Evolutionary conservation across 2,113 vertebrate species (phyloP).

Genomic region (Caranx melampygus): DNA sequence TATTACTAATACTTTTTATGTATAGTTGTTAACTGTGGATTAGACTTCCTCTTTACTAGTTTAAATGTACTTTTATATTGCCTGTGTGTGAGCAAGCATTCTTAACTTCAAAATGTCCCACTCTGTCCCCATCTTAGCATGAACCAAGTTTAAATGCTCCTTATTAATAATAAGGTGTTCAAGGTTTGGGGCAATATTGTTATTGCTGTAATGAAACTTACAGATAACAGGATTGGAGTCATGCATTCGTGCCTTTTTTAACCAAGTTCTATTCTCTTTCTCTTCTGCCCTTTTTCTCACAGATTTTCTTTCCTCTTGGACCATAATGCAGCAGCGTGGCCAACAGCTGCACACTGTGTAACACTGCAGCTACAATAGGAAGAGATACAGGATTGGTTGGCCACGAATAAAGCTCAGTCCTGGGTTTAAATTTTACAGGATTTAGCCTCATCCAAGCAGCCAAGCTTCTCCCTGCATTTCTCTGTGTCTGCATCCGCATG

Average conservation of each 20-base stretch:
- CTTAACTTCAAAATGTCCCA: too few relatives aligned
- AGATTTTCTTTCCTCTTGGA: constrained; percentile 35
- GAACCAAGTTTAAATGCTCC: too few relatives aligned
- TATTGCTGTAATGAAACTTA: background rate
- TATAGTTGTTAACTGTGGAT: background rate
- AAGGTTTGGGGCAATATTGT: too few relatives aligned
- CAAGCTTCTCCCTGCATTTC: constrained; percentile 44
- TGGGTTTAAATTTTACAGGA: constrained; percentile 54
- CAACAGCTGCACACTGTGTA: constrained; percentile 56
- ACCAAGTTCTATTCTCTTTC: background rate
- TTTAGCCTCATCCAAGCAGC: constrained; percentile 31
- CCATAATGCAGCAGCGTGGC: constrained; percentile 25
- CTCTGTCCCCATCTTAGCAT: too few relatives aligned
- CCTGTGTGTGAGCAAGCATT: too few relatives aligned
- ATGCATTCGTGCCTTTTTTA: background rate
- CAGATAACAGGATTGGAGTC: background rate
- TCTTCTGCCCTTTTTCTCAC: background rate
- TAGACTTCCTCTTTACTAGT: background rate
- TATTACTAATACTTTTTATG: background rate
- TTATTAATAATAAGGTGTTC: too few relatives aligned
- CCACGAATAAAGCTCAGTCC: constrained; percentile 45
- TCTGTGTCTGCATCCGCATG: constrained; percentile 40
- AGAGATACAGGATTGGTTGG: constrained; percentile 25
- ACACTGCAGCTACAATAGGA: constrained; percentile 40
- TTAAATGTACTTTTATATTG: background rate